Conservation (phyloP, 2,113 vertebrate genomes). For the Hyaena hyaena region DNA sequence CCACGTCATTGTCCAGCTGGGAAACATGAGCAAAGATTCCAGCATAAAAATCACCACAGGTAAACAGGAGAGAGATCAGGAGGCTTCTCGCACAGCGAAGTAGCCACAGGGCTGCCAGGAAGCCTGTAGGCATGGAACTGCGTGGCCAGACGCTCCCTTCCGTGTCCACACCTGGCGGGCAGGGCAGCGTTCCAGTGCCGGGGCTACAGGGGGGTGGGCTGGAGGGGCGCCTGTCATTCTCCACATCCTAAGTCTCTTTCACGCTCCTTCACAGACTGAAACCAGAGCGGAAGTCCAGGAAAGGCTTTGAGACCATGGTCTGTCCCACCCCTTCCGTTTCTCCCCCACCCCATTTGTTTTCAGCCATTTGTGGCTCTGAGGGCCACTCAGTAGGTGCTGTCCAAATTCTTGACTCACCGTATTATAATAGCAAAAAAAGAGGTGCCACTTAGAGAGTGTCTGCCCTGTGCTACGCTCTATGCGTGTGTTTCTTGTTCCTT, state of each 20-base stretch:
- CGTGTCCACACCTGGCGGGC: fast-evolving
- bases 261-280: background rate
- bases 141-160: fast-evolving
- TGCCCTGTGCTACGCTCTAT: background rate
- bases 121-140: fast-evolving
- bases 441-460: background rate
- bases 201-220: background rate
- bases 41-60: constrained; percentile 95
- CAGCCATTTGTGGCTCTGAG: background rate
- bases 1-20: constrained; percentile 92
- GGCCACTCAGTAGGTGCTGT: background rate
- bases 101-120: fast-evolving
- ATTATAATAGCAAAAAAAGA: background rate
- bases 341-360: background rate
- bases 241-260: background rate
- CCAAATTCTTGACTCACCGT: background rate
- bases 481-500: background rate
- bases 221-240: background rate
- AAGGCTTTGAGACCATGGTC: background rate
- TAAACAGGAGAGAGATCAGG: constrained; percentile 29
- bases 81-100: fast-evolving
- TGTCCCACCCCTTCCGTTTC: background rate
- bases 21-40: constrained; percentile 98
- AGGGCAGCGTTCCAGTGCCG: background rate
- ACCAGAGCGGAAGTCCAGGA: background rate